Evolutionary conservation across 1,140 invertebrate genomes (phyloP), one percentile per base, ranked within the genome.

Genomic region (Zelostemma sp.): DNA sequence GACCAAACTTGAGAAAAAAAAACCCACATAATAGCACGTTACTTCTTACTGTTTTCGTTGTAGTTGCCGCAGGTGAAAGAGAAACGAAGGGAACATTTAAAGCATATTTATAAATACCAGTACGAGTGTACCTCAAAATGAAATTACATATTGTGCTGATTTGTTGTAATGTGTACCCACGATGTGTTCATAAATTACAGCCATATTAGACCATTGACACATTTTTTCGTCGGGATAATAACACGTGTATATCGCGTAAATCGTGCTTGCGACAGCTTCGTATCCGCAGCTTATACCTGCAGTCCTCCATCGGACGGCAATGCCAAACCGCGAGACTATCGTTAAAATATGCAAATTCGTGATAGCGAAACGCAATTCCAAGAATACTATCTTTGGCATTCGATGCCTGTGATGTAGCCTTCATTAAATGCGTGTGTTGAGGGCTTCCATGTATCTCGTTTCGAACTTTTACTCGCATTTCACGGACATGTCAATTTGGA

Each of bases 331-430:
- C 5, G 28, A 40, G 41, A 17, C 41, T 43, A 43, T 43, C 11
- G 41, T 43, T 43, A 18, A 43, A 43, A 16, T 43, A 43, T 43
- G 41, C 41, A 6, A 43, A 43, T 43, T 18, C 11, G 14, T 35
- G 33, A 35, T 35, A 35, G 33, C 6, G 6, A 1, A 14, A 17
- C 35, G 11, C 35, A 5, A 31, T 31, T n/a, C n/a, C n/a, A n/a
- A 31, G 28, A 31, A 5, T 11, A 14, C 41, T 43, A 43, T 43
- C 41, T 6, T 16, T 14, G 41, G n/a, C 2, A 5, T 12, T 15
- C 35, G 35, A 12, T 12, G 14, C 11, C 35, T 12, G 5, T 40
- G 41, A 43, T 18, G 41, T 18, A 18, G 14, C 41, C 41, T 43
- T 43, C 11, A 18, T 18, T 35, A n/a, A n/a, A 6, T 35, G 11